Evolutionary conservation across 2,113 vertebrate genomes (phyloP).

Genomic region (Larimichthys crocea): DNA sequence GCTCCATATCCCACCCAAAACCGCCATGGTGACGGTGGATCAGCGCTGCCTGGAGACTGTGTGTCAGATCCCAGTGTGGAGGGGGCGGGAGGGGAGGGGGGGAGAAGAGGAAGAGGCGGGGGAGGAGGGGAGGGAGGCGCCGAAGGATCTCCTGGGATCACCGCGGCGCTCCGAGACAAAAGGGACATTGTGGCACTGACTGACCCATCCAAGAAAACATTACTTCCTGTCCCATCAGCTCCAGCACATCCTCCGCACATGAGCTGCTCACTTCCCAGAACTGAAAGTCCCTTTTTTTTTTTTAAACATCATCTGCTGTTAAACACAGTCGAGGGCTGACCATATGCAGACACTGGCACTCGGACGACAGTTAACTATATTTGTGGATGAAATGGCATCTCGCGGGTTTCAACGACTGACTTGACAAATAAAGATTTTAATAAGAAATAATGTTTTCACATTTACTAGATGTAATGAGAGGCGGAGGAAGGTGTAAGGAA

Average conservation of each 20-base stretch:
- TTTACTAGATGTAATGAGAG: background rate
- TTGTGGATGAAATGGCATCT: background rate
- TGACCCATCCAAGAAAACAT: conserved; percentile 66
- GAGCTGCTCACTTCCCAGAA: conserved; percentile 65
- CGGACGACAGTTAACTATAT: background rate
- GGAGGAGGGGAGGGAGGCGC: conserved; percentile 20
- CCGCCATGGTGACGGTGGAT: conserved; percentile 41
- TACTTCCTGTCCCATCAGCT: conserved; percentile 75
- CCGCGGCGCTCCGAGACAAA: conserved; percentile 68
- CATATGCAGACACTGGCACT: background rate
- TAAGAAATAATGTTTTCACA: background rate
- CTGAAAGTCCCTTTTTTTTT: conserved; percentile 35
- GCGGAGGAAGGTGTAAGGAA: background rate
- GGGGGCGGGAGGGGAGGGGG: conserved; percentile 15
- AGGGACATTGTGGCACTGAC: conserved; percentile 73
- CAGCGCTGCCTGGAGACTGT: conserved; percentile 58
- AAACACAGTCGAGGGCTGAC: background rate
- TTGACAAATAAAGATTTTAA: background rate
- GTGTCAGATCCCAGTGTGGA: conserved; percentile 61
- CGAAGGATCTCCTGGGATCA: conserved; percentile 64
- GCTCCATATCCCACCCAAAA: conserved; percentile 42
- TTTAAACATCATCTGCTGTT: conserved; percentile 31
- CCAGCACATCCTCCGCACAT: conserved; percentile 61
- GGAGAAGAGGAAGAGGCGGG: background rate
- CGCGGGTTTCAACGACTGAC: background rate